Evolutionary conservation across 1,140 invertebrate species (phyloP), one percentile per base, ranked within the genome.

Genomic region (Platyura marginata): DNA sequence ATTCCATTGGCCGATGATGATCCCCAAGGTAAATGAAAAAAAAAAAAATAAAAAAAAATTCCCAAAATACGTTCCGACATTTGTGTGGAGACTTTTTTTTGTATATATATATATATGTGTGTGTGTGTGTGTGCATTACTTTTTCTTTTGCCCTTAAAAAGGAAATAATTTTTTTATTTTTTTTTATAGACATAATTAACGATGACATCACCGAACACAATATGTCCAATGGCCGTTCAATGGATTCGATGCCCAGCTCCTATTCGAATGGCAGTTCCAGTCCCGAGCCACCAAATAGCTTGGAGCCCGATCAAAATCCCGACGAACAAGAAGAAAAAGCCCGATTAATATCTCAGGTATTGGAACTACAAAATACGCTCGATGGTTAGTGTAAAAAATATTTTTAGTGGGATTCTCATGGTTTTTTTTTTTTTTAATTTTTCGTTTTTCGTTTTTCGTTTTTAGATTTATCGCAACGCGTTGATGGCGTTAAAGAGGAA

Each of bases 401-500:
- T n/a, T n/a, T n/a, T n/a, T n/a, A n/a, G n/a, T n/a, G n/a, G n/a
- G n/a, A n/a, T n/a, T n/a, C n/a, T n/a, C n/a, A n/a, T n/a, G n/a
- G n/a, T n/a, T n/a, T n/a, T n/a, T n/a, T n/a, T n/a, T n/a, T n/a
- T n/a, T n/a, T n/a, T n/a, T n/a, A n/a, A n/a, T n/a, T n/a, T n/a
- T n/a, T n/a, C n/a, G n/a, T n/a, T n/a, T 1, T 37, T 29, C 25
- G 25, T n/a, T n/a, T n/a, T n/a, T 70, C 62, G 29, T n/a, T n/a
- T n/a, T n/a, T 63, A 92, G 92, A 98, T 78, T 67, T 99, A 36
- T 96, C 92, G 15, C 90, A 93, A 57, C 75, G 94, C 52, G 95
- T 98, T 4, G 95, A 98, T 57, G 91, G 84, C 47, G 95, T 98
- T 0, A 98, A 98, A 62, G 94, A 98, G 65, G 95, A 98, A 66